Evolutionary conservation across 2,113 vertebrate genomes (phyloP), one percentile per base, ranked within the genome.

Genomic region (Plestiodon gilberti): DNA sequence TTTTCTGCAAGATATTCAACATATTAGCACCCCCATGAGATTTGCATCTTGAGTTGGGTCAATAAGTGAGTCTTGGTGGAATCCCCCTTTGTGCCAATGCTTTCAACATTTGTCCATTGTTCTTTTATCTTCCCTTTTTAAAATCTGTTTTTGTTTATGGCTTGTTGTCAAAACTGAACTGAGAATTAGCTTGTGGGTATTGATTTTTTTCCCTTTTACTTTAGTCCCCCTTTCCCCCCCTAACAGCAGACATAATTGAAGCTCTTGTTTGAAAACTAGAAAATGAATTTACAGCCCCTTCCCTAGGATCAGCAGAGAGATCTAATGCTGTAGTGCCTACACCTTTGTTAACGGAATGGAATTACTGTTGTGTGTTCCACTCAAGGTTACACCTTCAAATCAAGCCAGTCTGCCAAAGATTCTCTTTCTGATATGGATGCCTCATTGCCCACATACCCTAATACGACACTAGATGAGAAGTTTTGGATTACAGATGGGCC

Each of bases 241-340:
- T 78, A 52, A 62, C n/a, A 75, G 22, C 14, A 79, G 30, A 59
- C 64, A 79, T 85, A 85, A 77, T 14, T 25, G 59, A 79, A 83
- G 9, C 0, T 38, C n/a, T 89, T 83, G 2, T 76, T 85, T 80
- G 62, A 52, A 89, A 83, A 93, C 70, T 4, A 64, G 1, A 23
- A 76, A 70, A 89, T 67, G 55, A 83, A 48, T 18, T 17, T 4
- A 57, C 69, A 55, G 1, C 0, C 59, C 40, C 62, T 88, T 2
- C 6, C 70, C 33, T 83, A 59, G 38, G 61, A 33, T 30, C 8
- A 8, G 79, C 3, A 73, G 61, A 35, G 1, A 0, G 62, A 87
- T 67, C 52, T 57, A 82, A 59, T 71, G 2, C 4, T 81, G n/a
- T n/a, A n/a, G n/a, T n/a, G 23, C 40, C 74, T 69, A 18, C 35